Conservation (phyloP, 2,797 vertebrate species). For the Sparus aurata region DNA sequence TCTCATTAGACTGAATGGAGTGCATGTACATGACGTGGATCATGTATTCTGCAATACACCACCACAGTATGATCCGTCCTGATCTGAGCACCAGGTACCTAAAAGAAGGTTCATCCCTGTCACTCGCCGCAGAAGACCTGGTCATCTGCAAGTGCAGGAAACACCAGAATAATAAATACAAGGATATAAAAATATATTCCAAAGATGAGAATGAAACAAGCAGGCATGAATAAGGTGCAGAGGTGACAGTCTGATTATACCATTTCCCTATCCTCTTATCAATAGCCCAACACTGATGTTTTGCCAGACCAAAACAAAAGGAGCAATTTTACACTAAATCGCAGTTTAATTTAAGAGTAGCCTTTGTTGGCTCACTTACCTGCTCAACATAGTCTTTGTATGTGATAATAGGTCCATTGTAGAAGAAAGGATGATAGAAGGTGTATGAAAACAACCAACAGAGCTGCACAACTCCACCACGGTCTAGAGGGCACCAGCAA, state of each 20-base stretch:
- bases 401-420: constrained; percentile 94
- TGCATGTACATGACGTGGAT: constrained; percentile 96
- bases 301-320: constrained; percentile 8
- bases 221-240: background rate
- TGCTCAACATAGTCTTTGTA: constrained; percentile 90
- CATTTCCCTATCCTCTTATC: background rate
- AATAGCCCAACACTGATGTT: background rate
- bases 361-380: constrained; percentile 79
- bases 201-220: background rate
- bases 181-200: background rate
- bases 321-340: constrained; percentile 8
- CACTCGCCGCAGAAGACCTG: constrained; percentile 71
- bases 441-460: constrained; percentile 91
- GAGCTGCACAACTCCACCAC: constrained; percentile 77
- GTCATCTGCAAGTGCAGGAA: constrained; percentile 85
- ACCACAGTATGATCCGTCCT: constrained; percentile 91
- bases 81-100: constrained; percentile 76
- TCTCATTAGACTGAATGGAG: constrained; percentile 89
- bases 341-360: constrained; percentile 12
- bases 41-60: constrained; percentile 94
- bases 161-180: background rate
- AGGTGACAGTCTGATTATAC: background rate
- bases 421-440: constrained; percentile 97
- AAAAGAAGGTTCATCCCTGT: constrained; percentile 62
- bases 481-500: constrained; percentile 83